Conservation (phyloP, 23 tunicate species). For the Halocynthia aurantium region DNA sequence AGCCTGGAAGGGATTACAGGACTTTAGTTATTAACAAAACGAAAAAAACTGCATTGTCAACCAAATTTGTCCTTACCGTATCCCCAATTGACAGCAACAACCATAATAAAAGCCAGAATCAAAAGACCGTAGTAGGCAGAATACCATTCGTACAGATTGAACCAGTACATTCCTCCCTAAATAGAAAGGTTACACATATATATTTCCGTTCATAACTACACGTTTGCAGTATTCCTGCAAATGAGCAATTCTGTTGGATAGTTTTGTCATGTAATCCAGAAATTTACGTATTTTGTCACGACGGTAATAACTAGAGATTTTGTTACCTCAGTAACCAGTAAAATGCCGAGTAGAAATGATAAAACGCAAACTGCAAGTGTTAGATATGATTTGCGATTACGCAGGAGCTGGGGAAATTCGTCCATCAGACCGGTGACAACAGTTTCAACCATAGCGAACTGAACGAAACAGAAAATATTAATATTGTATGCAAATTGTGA, state of each 20-base stretch:
- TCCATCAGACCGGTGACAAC: slow-evolving; percentile 85
- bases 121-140: slow-evolving; percentile 84
- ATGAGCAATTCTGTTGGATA: not conserved
- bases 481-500: not conserved
- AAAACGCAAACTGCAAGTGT: slow-evolving; percentile 40
- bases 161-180: slow-evolving; percentile 93
- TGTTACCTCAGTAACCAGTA: slow-evolving; percentile 83
- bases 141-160: slow-evolving; percentile 82
- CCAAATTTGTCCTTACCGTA: slow-evolving; percentile 53
- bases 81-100: slow-evolving; percentile 61
- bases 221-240: not conserved
- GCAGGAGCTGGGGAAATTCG: slow-evolving; percentile 62
- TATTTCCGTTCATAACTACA: not conserved
- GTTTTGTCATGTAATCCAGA: not conserved
- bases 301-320: not conserved
- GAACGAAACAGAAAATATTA: not conserved
- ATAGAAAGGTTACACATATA: not conserved
- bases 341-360: slow-evolving; percentile 67
- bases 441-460: slow-evolving; percentile 94
- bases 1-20: slow-evolving; percentile 29
- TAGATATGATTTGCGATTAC: slow-evolving; percentile 38
- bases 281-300: not conserved
- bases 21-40: too few species aligned
- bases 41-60: too few species aligned
- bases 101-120: slow-evolving; percentile 49